A percentile compares a stretch with the other conserved stretches of the same genome.
Evolutionary conservation across 2,113 vertebrate genomes (phyloP).

Genomic region (Pogona vitticeps): DNA sequence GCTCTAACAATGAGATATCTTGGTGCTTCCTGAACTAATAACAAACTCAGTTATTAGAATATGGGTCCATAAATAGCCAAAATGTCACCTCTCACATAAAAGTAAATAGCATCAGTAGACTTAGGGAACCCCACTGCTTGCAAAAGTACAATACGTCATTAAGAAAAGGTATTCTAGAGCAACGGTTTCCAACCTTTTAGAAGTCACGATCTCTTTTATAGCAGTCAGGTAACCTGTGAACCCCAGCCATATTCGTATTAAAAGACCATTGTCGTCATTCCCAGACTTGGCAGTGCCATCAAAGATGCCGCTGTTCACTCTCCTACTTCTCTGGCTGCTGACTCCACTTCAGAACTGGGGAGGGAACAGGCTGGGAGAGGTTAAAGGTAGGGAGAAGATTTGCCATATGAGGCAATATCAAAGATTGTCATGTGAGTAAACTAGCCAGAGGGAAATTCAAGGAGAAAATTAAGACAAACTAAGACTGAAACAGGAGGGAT

Average conservation of each 20-base stretch:
- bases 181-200: too few relatives aligned
- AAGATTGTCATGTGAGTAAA: neutral
- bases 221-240: too few relatives aligned
- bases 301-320: too few relatives aligned
- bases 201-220: too few relatives aligned
- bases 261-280: too few relatives aligned
- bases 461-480: conserved; percentile 55
- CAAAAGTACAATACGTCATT: neutral
- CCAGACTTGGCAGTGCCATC: too few relatives aligned
- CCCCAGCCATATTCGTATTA: too few relatives aligned
- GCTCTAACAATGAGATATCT: neutral
- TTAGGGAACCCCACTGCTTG: neutral
- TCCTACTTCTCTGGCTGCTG: too few relatives aligned
- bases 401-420: neutral
- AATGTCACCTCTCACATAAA: neutral
- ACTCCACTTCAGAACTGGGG: too few relatives aligned
- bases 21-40: neutral
- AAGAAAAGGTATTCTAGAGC: neutral
- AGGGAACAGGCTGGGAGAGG: too few relatives aligned
- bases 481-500: conserved; percentile 30
- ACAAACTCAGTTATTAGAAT: neutral
- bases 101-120: neutral
- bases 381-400: neutral
- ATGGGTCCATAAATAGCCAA: neutral
- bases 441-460: neutral